These are phyloP conservation scores for Stegophylla sp. DNA, from an alignment of 2,888 invertebrate genomes.

Conservation along the genomic window DNA sequence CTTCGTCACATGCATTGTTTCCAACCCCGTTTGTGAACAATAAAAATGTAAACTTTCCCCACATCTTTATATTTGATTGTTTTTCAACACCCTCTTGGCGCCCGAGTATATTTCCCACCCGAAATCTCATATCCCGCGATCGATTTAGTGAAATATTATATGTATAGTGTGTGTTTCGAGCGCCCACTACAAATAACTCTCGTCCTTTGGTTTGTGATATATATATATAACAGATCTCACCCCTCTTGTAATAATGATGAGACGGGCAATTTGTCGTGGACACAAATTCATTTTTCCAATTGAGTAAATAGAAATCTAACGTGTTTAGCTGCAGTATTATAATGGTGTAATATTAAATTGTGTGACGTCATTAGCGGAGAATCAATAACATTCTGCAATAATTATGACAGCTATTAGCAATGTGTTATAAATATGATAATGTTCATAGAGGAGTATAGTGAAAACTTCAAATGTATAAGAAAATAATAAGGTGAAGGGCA, in stretches of 20 bases:
- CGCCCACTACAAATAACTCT: constrained; percentile 15
- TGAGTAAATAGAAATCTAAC: constrained; percentile 11
- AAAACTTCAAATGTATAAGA: constrained; percentile 1
- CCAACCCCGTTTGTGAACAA: constrained; percentile 6
- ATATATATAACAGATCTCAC: background rate
- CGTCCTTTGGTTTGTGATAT: constrained; percentile 20
- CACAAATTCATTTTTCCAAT: constrained; percentile 22
- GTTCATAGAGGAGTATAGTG: background rate
- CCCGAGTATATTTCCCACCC: constrained; percentile 4
- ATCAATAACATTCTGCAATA: constrained; percentile 12
- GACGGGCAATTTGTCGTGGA: constrained; percentile 6
- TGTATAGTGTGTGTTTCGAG: background rate
- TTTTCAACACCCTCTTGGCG: constrained; percentile 21
- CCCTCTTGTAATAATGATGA: background rate
- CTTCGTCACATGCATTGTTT: constrained; percentile 26
- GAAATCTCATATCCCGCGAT: constrained; percentile 32
- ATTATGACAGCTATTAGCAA: constrained; percentile 17
- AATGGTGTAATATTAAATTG: background rate
- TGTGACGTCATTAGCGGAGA: constrained; percentile 26
- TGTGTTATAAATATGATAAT: constrained; percentile 19
- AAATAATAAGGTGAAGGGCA: constrained; percentile 35
- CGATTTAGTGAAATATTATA: constrained; percentile 26
- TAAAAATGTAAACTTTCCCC: constrained; percentile 24
- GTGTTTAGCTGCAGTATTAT: background rate
- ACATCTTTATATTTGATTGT: constrained; percentile 20